Base-by-base conservation (phyloP, 2,888 invertebrate genomes). In the Oxystoma pomonae region DNA sequence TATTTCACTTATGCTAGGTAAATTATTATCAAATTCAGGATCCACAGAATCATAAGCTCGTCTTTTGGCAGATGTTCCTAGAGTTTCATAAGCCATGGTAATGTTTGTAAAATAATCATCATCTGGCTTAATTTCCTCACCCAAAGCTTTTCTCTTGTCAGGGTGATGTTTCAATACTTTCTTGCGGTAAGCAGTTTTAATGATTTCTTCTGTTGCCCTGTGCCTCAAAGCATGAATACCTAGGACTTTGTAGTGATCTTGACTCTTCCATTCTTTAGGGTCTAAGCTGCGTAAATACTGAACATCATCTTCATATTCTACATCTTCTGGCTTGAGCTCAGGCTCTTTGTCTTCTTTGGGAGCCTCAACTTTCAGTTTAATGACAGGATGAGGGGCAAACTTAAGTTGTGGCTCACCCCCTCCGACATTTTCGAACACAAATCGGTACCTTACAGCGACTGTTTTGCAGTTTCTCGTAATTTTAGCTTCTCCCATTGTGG, bases 81-180 rank as follows among this genome's bases (percentile, higher is more conserved):
- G 80, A 63, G 90, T 93, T 82, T 98, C 98, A 82, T 95, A 96
- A 5, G 98, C 98, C 84, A 94, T 94, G 1, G 98, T 98, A 72
- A 99, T 99, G 78, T 98, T 98, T 0, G 97, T 96, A 80, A 98
- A 99, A 81, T 98, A 98, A 82, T 98, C 98, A 74, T 96, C 94
- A 72, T 97, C 96, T 1, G 90, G 87, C 67, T 90, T 87, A 49
- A 95, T 87, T 70, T 93, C 92, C 79, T 96, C 93, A 1, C 96
- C 96, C 75, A 89, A 86, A 2, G 91, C 92, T 84, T 94, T 92
- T 72, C 98, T 87, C 80, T 99, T 99, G 79, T 99, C 99, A 0
- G 99, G 99, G 82, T 99, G 99, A 79, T 99, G 98, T 74, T 90
- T 90, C 60, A 99, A 83, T 57, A 96, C 94, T 81, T 92, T 92